Evolutionary conservation across 2,113 vertebrate genomes (phyloP).

Genomic region (Sphyrna mokarran): DNA sequence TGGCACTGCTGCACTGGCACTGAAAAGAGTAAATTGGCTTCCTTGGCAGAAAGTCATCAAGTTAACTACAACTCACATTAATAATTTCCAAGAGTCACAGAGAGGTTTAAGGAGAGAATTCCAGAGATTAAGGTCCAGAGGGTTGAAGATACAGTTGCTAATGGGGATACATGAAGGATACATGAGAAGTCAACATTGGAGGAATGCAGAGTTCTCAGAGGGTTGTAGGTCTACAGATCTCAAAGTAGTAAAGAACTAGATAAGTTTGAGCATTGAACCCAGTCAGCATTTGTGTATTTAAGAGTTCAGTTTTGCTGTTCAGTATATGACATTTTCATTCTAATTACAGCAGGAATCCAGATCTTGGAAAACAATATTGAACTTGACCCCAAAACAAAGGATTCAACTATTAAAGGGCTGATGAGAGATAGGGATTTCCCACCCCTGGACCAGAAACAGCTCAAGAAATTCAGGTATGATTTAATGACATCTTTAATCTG

Average conservation of each 20-base stretch:
- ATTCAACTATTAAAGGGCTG: neutral
- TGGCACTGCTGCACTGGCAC: no score
- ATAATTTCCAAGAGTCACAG: no score
- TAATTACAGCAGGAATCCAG: neutral
- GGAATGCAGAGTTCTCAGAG: neutral
- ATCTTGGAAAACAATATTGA: neutral
- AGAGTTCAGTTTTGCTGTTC: neutral
- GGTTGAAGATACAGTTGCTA: neutral
- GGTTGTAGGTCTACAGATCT: neutral
- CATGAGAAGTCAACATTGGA: neutral
- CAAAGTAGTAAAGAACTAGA: neutral
- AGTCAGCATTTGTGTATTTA: neutral
- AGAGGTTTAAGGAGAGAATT: no score
- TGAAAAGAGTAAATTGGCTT: no score
- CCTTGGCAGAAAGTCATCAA: no score
- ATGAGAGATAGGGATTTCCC: neutral
- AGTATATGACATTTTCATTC: neutral
- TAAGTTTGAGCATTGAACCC: neutral
- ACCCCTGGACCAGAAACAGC: neutral
- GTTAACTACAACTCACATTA: no score
- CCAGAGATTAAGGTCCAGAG: neutral
- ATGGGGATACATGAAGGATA: neutral
- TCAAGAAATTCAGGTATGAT: slow-evolving; percentile 13
- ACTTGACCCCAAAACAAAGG: neutral
- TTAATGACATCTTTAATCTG: neutral